Evolutionary conservation across 1,140 invertebrate species (phyloP), one percentile per base, ranked within the genome.

Genomic region (Acromyrmex charruanus): DNA sequence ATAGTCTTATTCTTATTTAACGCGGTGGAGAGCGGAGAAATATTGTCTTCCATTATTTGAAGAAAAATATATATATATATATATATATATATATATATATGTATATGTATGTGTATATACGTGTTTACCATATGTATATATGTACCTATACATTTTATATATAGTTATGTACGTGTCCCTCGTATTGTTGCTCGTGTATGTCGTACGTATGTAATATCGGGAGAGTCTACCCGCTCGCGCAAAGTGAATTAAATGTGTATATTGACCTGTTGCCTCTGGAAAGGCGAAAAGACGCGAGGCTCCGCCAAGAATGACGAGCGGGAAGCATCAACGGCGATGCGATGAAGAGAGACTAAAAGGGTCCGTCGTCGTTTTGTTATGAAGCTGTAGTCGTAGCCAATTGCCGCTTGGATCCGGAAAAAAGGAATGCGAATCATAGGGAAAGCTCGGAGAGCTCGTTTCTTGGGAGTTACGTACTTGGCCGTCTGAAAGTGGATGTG

Each of bases 21-120:
- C 91, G 89, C 91, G 92, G 94, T 92, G 92, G 89, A 92, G 91
- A 94, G 92, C 90, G 90, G 92, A 92, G 88, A 93, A 95, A 95
- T 95, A 95, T 95, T 95, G 94, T 95, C 94, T 93, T 94, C 92
- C 91, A 91, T 95, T 92, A 92, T 91, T 93, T 92, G 93, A n/a
- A n/a, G n/a, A n/a, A n/a, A n/a, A n/a, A n/a, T n/a, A n/a, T n/a
- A n/a, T n/a, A n/a, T n/a, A n/a, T n/a, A 21, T 21, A 21, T 21
- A 21, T 91, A 91, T 91, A 90, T 88, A 53, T 25, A 25, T 87
- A 79, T 91, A 87, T 81, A 55, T 90, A 77, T 87, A 59, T 80
- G 65, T 89, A 75, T 65, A 44, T 44, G 39, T 44, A 10, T 44
- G 39, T 91, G 82, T 89, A 59, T 90, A 65, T 89, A 31, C 31